These are phyloP conservation scores for Miltochrista miniata DNA, from an alignment of 2,888 invertebrate species.

Conservation along the genomic window DNA sequence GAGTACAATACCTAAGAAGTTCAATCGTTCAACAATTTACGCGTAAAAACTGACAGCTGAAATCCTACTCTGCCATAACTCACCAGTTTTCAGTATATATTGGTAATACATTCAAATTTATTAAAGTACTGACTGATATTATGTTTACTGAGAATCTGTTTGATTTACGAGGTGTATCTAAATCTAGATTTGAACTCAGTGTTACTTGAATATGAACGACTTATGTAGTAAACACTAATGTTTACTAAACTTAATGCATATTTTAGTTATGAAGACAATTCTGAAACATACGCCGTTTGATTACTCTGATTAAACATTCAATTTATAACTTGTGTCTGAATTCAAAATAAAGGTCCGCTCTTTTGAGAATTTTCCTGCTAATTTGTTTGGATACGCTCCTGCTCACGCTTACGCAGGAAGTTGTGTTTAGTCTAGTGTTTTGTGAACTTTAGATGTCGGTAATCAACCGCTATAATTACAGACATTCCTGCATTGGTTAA, in stretches of 20 bases:
- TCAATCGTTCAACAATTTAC: slow-evolving; percentile 3
- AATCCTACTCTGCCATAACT: slow-evolving; percentile 4
- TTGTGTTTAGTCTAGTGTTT: slow-evolving; percentile 55
- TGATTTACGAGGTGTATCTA: slow-evolving; percentile 1
- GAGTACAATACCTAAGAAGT: not conserved
- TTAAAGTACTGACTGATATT: slow-evolving; percentile 1
- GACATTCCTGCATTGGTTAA: slow-evolving; percentile 5
- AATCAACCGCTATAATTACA: slow-evolving; percentile 24
- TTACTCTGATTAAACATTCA: not conserved
- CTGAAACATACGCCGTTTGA: not conserved
- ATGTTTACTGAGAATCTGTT: not conserved
- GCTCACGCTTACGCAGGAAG: slow-evolving; percentile 24
- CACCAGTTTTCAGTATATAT: slow-evolving; percentile 1
- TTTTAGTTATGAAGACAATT: no score
- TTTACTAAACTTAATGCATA: no score
- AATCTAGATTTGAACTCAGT: not conserved
- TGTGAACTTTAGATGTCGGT: slow-evolving; percentile 47
- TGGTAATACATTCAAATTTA: slow-evolving; percentile 2
- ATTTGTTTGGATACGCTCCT: slow-evolving; percentile 33
- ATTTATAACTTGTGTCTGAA: not conserved
- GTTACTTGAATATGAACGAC: no score
- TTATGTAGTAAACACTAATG: no score
- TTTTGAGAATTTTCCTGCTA: not conserved
- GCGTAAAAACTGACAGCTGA: slow-evolving; percentile 1
- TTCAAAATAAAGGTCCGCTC: not conserved